A percentile compares a stretch with the other conserved stretches of the same genome.
These are phyloP conservation scores for Drosophila longiperda DNA, from an alignment of 2,888 invertebrate genomes.

Conservation along the genomic window DNA sequence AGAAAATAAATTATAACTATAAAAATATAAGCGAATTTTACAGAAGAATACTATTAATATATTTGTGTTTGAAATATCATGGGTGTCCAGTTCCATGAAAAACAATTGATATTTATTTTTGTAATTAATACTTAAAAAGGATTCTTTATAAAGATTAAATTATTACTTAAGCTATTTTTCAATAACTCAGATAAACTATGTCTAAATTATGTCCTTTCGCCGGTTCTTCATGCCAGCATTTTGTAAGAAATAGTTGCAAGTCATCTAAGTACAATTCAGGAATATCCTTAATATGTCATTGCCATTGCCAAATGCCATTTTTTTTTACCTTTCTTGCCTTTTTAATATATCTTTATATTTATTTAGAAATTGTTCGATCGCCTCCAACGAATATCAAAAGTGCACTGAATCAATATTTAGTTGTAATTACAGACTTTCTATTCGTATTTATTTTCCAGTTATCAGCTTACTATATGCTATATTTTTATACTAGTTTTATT, in stretches of 20 bases:
- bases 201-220: neutral
- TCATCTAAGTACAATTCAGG: no score
- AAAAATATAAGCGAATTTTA: neutral
- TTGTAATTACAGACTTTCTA: no score
- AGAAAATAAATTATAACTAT: neutral
- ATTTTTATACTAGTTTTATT: no score
- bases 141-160: neutral
- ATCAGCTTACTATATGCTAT: no score
- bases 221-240: neutral
- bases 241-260: neutral
- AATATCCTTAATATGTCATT: neutral
- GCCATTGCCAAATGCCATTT: no score
- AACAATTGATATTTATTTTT: neutral
- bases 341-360: neutral
- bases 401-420: no score
- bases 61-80: neutral
- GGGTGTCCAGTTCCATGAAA: neutral
- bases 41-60: neutral
- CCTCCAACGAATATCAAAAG: no score
- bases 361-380: no score
- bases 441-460: no score
- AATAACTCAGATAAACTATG: neutral
- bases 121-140: neutral
- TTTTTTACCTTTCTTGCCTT: neutral
- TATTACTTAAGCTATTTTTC: neutral